Conservation (phyloP, 2,888 invertebrate species). For the Melanophora roralis region DNA sequence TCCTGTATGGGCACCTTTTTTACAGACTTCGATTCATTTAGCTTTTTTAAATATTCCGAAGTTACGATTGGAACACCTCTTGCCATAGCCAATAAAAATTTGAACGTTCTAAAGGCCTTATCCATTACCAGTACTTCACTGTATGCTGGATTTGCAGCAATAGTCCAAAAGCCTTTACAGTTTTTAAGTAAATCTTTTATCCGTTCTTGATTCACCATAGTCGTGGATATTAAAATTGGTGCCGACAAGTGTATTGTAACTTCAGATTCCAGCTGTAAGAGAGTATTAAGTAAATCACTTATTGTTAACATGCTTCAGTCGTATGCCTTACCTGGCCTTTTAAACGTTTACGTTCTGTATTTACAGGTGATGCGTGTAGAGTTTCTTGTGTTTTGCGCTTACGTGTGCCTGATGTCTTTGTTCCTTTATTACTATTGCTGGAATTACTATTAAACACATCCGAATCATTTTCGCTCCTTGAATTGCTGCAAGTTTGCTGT, state of each 20-base stretch:
- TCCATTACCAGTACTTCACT: slow-evolving; percentile 79
- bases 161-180: slow-evolving; percentile 76
- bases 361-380: neutral
- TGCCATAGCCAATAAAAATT: slow-evolving; percentile 80
- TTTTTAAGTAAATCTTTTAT: slow-evolving; percentile 50
- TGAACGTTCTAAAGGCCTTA: slow-evolving; percentile 79
- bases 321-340: slow-evolving; percentile 32
- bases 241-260: neutral
- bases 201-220: slow-evolving; percentile 62
- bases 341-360: slow-evolving; percentile 40
- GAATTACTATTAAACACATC: neutral
- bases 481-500: neutral
- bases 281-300: too few species aligned
- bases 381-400: slow-evolving; percentile 35
- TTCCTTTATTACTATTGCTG: neutral
- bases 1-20: slow-evolving; percentile 37
- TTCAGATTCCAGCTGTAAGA: neutral
- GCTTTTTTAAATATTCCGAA: slow-evolving; percentile 65
- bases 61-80: slow-evolving; percentile 80
- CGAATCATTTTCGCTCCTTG: neutral
- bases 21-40: slow-evolving; percentile 50
- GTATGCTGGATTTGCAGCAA: slow-evolving; percentile 78
- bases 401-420: neutral
- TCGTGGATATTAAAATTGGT: slow-evolving; percentile 53
- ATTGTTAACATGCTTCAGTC: too few species aligned